Base-by-base conservation (phyloP, 1,140 invertebrate genomes). In the Eulimnadia texana region DNA sequence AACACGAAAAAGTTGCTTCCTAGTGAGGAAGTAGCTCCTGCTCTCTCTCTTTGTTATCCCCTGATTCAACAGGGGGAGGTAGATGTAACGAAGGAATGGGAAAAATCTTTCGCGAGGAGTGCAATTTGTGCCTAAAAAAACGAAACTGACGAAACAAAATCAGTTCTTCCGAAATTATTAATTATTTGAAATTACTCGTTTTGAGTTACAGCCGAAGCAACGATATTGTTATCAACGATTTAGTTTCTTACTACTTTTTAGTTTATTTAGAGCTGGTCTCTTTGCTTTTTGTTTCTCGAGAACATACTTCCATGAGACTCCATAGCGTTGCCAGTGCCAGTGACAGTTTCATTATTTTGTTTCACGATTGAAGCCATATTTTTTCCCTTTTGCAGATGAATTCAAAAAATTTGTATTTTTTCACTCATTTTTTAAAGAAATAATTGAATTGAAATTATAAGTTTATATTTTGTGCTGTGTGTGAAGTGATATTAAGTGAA, bases 1-100 rank as follows among this genome's bases (percentile, higher is more conserved):
- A 61, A 33, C 13, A 50, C 1, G 60, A 61, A 22, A 61, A 61
- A 23, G 28, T 61, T 25, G 60, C 60, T 2, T 57, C 33, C 33
- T 42, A 42, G 33, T 9, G 33, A 42, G 33, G 33, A 42, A 9
- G 6, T 16, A 42, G 6, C 33, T 42, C 33, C 6, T 6, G 16
- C 6, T 42, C 33, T 16, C 33, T 6, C 33, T n/a, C n/a, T n/a
- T n/a, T n/a, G n/a, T n/a, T n/a, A n/a, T n/a, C n/a, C n/a, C n/a
- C n/a, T n/a, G n/a, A n/a, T n/a, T n/a, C n/a, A n/a, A n/a, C n/a
- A n/a, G n/a, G n/a, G n/a, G n/a, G n/a, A n/a, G n/a, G n/a, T n/a
- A n/a, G n/a, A n/a, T n/a, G n/a, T n/a, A n/a, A n/a, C n/a, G n/a
- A n/a, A n/a, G n/a, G n/a, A n/a, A n/a, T n/a, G n/a, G n/a, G n/a